Conservation (phyloP, 2,113 vertebrate genomes). For the Cyphomyrus plagiostoma region DNA sequence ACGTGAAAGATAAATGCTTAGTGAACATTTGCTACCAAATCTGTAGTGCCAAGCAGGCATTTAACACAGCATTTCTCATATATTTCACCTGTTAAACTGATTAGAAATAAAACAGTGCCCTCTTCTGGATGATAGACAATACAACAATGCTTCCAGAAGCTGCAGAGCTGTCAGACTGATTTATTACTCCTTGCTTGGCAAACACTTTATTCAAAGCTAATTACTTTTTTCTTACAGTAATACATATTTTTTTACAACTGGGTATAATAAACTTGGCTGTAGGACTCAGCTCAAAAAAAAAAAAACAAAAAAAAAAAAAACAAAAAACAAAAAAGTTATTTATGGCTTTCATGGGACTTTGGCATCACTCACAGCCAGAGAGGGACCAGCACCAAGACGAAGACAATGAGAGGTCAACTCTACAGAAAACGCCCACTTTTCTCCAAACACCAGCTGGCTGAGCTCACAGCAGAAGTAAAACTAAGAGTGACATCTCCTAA, state of each 20-base stretch:
- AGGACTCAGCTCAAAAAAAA: background rate
- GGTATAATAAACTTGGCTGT: background rate
- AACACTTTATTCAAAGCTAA: conserved; percentile 11
- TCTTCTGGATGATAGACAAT: background rate
- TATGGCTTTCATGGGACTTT: background rate
- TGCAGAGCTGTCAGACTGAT: conserved; percentile 5
- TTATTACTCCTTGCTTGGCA: conserved; percentile 8
- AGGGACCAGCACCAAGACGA: background rate
- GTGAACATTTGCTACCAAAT: background rate
- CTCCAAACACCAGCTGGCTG: background rate
- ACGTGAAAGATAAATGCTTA: background rate
- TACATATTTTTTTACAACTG: conserved; percentile 6
- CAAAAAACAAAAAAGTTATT: background rate
- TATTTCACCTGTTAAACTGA: background rate
- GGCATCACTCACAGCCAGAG: background rate
- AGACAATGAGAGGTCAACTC: background rate
- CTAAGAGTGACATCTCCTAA: background rate
- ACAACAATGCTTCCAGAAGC: background rate
- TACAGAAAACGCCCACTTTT: background rate
- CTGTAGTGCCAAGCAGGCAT: background rate
- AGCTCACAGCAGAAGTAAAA: background rate
- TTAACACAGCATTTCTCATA: background rate
- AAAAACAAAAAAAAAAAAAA: background rate
- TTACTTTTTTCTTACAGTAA: conserved; percentile 7
- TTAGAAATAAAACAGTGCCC: conserved; percentile 1